Evolutionary conservation across 2,797 vertebrate genomes (phyloP), one percentile per base, ranked within the genome.

Genomic region (Triplophysa yarkandensis): DNA sequence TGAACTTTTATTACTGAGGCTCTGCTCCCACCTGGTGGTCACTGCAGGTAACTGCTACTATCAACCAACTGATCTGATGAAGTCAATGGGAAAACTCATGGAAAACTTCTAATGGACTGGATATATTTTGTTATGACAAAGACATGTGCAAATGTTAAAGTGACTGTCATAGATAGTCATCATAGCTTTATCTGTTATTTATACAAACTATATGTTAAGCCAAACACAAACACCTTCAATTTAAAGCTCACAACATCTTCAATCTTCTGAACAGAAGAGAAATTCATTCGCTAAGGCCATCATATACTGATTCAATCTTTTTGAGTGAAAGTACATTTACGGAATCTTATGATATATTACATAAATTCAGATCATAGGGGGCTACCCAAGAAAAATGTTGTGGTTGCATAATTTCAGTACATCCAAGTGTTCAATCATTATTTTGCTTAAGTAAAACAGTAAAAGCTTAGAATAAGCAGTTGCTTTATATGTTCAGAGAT

Each of bases 21-120:
- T 74, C 16, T 74, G 27, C 39, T 28, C 11, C 72, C 72, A 48
- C 43, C 72, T 48, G 14, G 39, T 67, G 72, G 72, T 4, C 0
- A 2, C 30, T 5, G 19, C 28, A 4, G 27, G 34, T 23, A 19
- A 25, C 64, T 34, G 52, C 19, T 25, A 10, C 3, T 4, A 25
- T 52, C 9, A 25, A 50, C 21, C 16, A 30, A 52, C 48, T 16
- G 54, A 28, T 55, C 52, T 23, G 4, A 52, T 11, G 11, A 52
- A 0, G 10, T 23, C 19, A 23, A 52, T 6, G 10, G 1, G 21
- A 13, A 10, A 23, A 11, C 21, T 23, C 2, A 3, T 3, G 13
- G 21, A 52, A n/a, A n/a, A n/a, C n/a, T n/a, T n/a, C n/a, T n/a
- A n/a, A n/a, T n/a, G n/a, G n/a, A n/a, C n/a, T n/a, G n/a, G n/a